Conservation (phyloP, 2,797 vertebrate genomes). For the Pseudopleuronectes americanus region DNA sequence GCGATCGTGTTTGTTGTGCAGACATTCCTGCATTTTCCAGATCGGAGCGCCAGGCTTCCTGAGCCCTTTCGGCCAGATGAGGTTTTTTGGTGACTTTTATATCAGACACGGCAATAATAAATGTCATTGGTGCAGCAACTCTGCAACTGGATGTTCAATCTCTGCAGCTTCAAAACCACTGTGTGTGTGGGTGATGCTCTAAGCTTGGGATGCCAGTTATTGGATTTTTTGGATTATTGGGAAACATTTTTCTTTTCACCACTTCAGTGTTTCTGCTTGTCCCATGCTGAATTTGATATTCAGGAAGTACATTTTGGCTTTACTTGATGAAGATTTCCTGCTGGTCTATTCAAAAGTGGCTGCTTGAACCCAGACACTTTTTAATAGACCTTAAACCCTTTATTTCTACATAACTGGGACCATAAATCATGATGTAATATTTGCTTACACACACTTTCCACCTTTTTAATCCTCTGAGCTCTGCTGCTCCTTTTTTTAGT, state of each 20-base stretch:
- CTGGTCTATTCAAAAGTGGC: conserved; percentile 27
- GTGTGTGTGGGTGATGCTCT: conserved; percentile 12
- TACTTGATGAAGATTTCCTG: conserved; percentile 19
- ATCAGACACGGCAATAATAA: conserved; percentile 40
- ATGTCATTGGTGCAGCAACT: conserved; percentile 47
- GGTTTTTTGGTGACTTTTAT: conserved; percentile 38
- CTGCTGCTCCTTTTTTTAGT: conserved; percentile 23
- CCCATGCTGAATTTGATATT: conserved; percentile 32
- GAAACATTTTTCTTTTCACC: conserved; percentile 3
- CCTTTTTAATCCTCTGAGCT: conserved; percentile 18
- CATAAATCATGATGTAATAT: conserved; percentile 12
- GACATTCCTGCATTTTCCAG: conserved; percentile 51
- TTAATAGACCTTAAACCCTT: neutral
- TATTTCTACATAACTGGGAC: conserved; percentile 8
- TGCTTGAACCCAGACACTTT: neutral
- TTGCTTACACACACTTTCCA: neutral
- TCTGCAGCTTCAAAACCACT: conserved; percentile 43
- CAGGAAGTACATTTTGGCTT: conserved; percentile 20
- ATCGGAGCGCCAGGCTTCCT: conserved; percentile 42
- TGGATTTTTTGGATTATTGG: conserved; percentile 28
- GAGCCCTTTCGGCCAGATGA: conserved; percentile 38
- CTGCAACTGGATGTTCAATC: conserved; percentile 25
- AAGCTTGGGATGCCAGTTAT: conserved; percentile 7
- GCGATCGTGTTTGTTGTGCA: conserved; percentile 49
- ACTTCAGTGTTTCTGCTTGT: conserved; percentile 8